phyloP scores from a whole-genome alignment of 2,113 vertebrate species.

The Falcunculus frontatus region DNA sequence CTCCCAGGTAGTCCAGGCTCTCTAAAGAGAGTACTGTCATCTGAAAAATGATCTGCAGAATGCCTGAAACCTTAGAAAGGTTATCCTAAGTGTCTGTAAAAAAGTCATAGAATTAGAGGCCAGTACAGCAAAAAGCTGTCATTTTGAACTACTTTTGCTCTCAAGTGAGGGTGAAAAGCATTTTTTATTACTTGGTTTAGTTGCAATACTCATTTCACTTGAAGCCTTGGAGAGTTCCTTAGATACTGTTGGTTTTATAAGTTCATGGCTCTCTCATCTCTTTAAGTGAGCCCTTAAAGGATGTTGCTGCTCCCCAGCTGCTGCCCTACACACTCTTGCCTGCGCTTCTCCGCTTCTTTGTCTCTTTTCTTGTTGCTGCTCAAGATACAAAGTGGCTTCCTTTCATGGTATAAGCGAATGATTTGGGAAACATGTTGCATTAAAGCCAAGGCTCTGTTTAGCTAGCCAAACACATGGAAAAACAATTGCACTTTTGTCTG shows the following conservation, averaged over 20 bases:
- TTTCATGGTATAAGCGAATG: not conserved
- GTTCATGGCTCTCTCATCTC: not conserved
- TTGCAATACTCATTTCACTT: not conserved
- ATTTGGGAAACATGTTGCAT: not conserved
- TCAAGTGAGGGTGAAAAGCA: not conserved
- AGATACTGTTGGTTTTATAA: not conserved
- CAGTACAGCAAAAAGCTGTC: not conserved
- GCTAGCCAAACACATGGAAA: conserved; percentile 32
- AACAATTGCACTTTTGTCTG: conserved; percentile 56
- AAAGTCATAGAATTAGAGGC: not conserved
- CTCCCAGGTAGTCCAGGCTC: not conserved
- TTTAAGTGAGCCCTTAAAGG: rapidly evolving
- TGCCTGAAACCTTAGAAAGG: not conserved
- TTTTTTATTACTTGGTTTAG: not conserved
- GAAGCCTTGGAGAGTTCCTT: not conserved
- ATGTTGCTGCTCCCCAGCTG: not conserved
- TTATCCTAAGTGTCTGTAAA: not conserved
- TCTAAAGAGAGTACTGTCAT: not conserved
- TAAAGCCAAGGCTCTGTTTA: conserved; percentile 40
- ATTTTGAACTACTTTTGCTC: not conserved
- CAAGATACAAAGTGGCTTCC: not conserved
- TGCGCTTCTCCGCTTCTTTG: rapidly evolving
- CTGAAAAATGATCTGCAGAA: not conserved
- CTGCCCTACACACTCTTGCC: not conserved
- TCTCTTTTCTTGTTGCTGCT: not conserved